Evolutionary conservation across 2,797 vertebrate genomes (phyloP).

Genomic region (Chelonia mydas): DNA sequence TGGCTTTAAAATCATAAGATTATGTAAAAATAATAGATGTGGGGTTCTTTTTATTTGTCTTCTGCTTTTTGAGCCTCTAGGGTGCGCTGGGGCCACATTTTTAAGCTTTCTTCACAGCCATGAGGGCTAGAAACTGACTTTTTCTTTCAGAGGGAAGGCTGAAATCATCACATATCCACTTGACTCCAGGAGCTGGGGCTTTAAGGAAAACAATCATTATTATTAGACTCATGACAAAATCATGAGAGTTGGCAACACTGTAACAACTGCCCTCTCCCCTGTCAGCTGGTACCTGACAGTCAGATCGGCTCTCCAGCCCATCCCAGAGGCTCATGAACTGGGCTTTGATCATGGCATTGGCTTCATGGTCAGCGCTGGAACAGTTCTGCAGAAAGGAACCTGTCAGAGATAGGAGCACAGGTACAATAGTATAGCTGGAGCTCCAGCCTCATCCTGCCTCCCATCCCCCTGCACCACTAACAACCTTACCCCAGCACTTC

Average conservation of each 20-base stretch:
- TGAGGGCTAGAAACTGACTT: neutral
- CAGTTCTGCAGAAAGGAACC: slow-evolving; percentile 87
- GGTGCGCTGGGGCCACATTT: too few species aligned
- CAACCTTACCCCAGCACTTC: neutral
- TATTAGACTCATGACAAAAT: too few species aligned
- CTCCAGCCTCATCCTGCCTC: neutral
- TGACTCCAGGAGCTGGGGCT: neutral
- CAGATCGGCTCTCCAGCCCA: slow-evolving; percentile 82
- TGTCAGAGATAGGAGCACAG: slow-evolving; percentile 32
- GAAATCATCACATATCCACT: neutral
- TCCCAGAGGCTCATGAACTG: slow-evolving; percentile 92
- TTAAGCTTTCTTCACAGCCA: neutral
- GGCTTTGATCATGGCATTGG: slow-evolving; percentile 90
- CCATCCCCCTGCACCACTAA: neutral
- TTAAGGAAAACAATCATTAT: neutral
- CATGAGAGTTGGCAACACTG: too few species aligned
- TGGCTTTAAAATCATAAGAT: too few species aligned
- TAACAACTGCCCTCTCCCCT: neutral
- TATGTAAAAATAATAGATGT: neutral
- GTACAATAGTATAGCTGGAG: neutral
- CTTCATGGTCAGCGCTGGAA: slow-evolving; percentile 86
- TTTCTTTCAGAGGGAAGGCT: neutral
- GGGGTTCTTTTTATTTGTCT: neutral
- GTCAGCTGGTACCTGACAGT: slow-evolving; percentile 79
- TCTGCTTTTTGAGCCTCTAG: neutral